phyloP scores from a whole-genome alignment of 1,140 invertebrate species.

The Nephila pilipes region DNA sequence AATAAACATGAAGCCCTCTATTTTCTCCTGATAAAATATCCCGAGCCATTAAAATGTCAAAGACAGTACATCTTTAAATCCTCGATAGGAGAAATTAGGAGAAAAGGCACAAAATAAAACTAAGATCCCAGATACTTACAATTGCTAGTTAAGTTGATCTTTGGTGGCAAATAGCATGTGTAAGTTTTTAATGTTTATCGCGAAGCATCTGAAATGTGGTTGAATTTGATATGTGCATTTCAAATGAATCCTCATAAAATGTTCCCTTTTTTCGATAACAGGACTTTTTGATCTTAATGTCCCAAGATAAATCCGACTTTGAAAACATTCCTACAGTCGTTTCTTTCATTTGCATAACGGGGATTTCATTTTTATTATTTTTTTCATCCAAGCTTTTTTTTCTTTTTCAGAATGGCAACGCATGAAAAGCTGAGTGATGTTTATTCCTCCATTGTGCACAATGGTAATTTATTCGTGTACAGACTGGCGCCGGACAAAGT shows the following conservation, averaged over 20 bases:
- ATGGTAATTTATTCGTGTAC: slow-evolving; percentile 56
- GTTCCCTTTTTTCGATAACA: slow-evolving; percentile 67
- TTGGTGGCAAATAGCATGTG: neutral
- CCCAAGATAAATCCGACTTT: slow-evolving; percentile 60
- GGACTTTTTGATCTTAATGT: slow-evolving; percentile 74
- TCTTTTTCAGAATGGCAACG: neutral
- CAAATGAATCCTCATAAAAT: slow-evolving; percentile 72
- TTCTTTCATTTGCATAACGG: slow-evolving; percentile 66
- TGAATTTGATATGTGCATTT: slow-evolving; percentile 73
- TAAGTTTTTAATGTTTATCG: slow-evolving; percentile 49
- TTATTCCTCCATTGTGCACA: slow-evolving; percentile 44
- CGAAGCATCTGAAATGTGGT: slow-evolving; percentile 3
- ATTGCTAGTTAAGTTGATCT: slow-evolving; percentile 54
- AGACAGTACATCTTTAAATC: slow-evolving; percentile 30
- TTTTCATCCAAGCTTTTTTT: slow-evolving; percentile 12
- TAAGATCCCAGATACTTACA: neutral
- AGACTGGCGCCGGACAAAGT: slow-evolving; percentile 57
- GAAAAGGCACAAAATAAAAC: neutral
- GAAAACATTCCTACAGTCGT: neutral
- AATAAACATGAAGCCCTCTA: neutral
- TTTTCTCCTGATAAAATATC: neutral
- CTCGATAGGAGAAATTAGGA: slow-evolving; percentile 12
- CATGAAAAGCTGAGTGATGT: slow-evolving; percentile 25
- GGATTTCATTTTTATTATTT: slow-evolving; percentile 48
- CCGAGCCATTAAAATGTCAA: slow-evolving; percentile 22